Evolutionary conservation across 2,888 invertebrate species (phyloP), one percentile per base, ranked within the genome.

Genomic region (Smittia aterrima): DNA sequence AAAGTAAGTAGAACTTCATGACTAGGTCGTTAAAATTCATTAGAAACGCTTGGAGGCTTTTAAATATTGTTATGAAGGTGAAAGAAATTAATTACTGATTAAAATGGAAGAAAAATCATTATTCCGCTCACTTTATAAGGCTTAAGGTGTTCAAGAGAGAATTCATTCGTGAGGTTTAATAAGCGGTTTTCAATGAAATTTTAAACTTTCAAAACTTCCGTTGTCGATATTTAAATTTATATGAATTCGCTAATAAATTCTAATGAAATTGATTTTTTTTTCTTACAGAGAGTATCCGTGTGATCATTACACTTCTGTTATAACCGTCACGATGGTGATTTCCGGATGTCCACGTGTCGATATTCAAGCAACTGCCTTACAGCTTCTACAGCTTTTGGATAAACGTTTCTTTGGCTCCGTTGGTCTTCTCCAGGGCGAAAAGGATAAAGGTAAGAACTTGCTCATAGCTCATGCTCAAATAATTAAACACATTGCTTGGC

Each of bases 251-350:
- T n/a, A n/a, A n/a, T n/a, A n/a, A n/a, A n/a, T n/a, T n/a, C n/a
- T n/a, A n/a, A n/a, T n/a, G n/a, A n/a, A n/a, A n/a, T n/a, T n/a
- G n/a, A 32, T 32, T 32, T 32, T 9, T 47, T 47, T 16, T 16
- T 6, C 11, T 82, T 83, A 7, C 83, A 95, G 96, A 80, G 97
- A 97, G 83, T 96, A 97, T 85, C 96, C 97, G 1, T 97, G 96
- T 82, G 97, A 97, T 83, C 96, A 97, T 85, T 97, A 97, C 82
- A 96, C 96, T 41, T 96, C 98, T 1, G 94, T 99, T 79, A 95
- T 99, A 80, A 98, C 97, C 82, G 94, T 98, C 41, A 97, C 98
- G 0, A 87, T 99, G 64, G 90, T 98, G 87, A 97, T 96, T 85
- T 95, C 96, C 4, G 98, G 98, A 1, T 96, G 95, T 81, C 95